A percentile compares a stretch with the other conserved stretches of the same genome.
Conservation (phyloP, 2,797 vertebrate species). For the Lutjanus campechanus region DNA sequence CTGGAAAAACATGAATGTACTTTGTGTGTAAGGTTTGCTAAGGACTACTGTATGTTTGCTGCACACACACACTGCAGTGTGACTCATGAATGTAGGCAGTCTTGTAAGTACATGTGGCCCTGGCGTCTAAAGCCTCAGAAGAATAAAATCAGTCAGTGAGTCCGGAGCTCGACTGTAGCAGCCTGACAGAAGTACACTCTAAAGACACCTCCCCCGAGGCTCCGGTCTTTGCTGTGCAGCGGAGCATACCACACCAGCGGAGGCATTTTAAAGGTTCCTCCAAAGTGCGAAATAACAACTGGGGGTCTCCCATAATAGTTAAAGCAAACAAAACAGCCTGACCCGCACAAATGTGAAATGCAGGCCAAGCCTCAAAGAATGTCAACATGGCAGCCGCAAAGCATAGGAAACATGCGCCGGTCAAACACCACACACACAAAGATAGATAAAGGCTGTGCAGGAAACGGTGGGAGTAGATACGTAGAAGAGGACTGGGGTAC, state of each 20-base stretch:
- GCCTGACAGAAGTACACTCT: conserved; percentile 37
- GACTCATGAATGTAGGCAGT: conserved; percentile 38
- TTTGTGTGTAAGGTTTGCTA: conserved; percentile 53
- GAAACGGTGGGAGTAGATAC: conserved; percentile 62
- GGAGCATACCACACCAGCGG: conserved; percentile 57
- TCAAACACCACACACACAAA: conserved; percentile 54
- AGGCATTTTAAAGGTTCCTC: conserved; percentile 73
- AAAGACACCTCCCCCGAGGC: conserved; percentile 57
- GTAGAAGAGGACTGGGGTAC: conserved; percentile 37
- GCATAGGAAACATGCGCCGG: conserved; percentile 61
- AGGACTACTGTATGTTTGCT: conserved; percentile 56
- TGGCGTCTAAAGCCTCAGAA: conserved; percentile 22
- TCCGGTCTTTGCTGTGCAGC: conserved; percentile 50
- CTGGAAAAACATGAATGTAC: conserved; percentile 47
- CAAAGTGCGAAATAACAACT: conserved; percentile 82
- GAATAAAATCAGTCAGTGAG: conserved; percentile 33
- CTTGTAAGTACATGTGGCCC: conserved; percentile 29
- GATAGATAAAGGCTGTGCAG: conserved; percentile 62
- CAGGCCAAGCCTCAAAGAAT: conserved; percentile 77
- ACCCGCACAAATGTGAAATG: conserved; percentile 77
- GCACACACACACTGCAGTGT: conserved; percentile 33
- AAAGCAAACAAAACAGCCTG: conserved; percentile 78
- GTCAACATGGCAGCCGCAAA: conserved; percentile 78
- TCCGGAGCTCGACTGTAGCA: conserved; percentile 37
- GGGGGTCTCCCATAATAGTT: conserved; percentile 77